These are phyloP conservation scores for Lamprologus callipterus DNA, from an alignment of 2,113 vertebrate genomes.

Conservation along the genomic window DNA sequence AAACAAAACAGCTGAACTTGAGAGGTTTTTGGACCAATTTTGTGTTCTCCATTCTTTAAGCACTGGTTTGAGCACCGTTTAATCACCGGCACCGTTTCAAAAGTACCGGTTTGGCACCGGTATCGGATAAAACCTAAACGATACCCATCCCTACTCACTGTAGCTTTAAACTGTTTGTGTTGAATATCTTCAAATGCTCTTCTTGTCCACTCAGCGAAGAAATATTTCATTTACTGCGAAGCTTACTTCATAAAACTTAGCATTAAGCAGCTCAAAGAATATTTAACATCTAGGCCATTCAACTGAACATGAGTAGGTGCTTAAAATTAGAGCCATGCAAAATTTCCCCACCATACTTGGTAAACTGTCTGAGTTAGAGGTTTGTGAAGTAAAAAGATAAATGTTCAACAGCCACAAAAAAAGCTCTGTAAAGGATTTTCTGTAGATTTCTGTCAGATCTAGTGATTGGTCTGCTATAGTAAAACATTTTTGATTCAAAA, in stretches of 20 bases:
- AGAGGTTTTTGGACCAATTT: too few species aligned
- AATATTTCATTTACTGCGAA: not conserved
- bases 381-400: not conserved
- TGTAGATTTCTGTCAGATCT: not conserved
- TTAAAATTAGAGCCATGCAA: not conserved
- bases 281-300: not conserved
- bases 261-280: not conserved
- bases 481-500: not conserved
- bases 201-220: not conserved
- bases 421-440: not conserved
- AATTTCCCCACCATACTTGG: accelerated
- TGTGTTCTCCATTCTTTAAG: too few species aligned
- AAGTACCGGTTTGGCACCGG: too few species aligned
- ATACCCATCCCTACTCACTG: not conserved
- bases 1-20: accelerated
- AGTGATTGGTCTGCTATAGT: not conserved
- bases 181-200: not conserved
- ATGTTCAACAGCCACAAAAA: not conserved
- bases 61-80: too few species aligned
- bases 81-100: too few species aligned
- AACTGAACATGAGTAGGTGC: not conserved
- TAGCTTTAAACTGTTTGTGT: not conserved
- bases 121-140: accelerated
- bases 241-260: not conserved
- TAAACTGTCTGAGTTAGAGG: not conserved